Conservation (phyloP, 2,797 vertebrate genomes). For the Ctenosaura bakeri region DNA sequence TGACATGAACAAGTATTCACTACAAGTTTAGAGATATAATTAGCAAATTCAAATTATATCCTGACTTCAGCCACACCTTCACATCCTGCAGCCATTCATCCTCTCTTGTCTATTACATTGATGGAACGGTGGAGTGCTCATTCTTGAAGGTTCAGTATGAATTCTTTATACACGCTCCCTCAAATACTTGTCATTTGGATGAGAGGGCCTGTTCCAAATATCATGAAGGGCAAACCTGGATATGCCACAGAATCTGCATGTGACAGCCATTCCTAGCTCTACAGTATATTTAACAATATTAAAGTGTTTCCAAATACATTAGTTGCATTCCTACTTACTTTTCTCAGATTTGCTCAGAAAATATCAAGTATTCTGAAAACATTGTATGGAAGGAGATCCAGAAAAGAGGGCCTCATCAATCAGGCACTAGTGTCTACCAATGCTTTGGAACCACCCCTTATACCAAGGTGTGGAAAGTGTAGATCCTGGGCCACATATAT, state of each 20-base stretch:
- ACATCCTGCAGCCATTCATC: constrained; percentile 4
- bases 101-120: not conserved
- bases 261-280: not conserved
- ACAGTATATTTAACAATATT: not conserved
- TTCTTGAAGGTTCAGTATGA: not conserved
- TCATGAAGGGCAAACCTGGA: not conserved
- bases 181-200: not conserved
- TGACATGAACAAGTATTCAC: not conserved
- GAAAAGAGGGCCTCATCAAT: too few species aligned
- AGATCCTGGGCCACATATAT: too few species aligned
- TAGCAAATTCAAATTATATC: constrained; percentile 11
- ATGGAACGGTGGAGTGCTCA: not conserved
- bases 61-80: not conserved
- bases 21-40: constrained; percentile 10
- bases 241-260: not conserved
- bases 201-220: not conserved
- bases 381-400: not conserved
- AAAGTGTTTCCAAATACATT: not conserved
- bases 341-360: not conserved
- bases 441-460: too few species aligned
- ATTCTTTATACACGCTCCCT: too few species aligned
- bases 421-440: too few species aligned
- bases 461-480: too few species aligned
- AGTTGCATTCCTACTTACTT: not conserved
- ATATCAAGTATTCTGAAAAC: not conserved